Conservation (phyloP, 2,888 invertebrate species). For the Lamellibrachia satsuma region DNA sequence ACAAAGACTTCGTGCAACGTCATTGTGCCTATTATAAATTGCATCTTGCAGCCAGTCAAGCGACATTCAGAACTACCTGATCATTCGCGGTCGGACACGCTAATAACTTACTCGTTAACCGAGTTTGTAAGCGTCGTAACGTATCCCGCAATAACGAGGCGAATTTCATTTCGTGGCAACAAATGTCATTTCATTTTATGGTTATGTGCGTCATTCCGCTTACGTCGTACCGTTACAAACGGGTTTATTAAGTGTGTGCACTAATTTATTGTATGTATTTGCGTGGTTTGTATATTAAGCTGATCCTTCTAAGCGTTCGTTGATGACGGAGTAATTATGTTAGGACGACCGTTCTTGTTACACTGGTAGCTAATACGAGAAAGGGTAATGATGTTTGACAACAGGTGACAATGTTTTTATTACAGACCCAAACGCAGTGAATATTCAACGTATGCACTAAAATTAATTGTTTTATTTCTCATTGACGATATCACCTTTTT, state of each 20-base stretch:
- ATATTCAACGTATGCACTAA: not conserved
- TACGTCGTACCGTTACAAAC: not conserved
- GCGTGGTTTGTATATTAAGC: not conserved
- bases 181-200: slow-evolving; percentile 10
- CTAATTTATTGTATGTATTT: no score
- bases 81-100: not conserved
- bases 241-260: not conserved
- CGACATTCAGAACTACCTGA: not conserved
- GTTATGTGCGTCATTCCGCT: not conserved
- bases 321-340: no score
- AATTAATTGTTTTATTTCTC: not conserved
- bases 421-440: not conserved
- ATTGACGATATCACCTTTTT: not conserved
- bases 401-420: not conserved
- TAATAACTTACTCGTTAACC: not conserved
- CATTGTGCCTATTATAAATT: not conserved
- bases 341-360: not conserved
- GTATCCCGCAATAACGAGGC: slow-evolving; percentile 1
- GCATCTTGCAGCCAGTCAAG: not conserved
- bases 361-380: not conserved
- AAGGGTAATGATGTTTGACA: not conserved
- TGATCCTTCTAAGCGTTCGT: not conserved
- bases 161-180: not conserved
- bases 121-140: slow-evolving; percentile 1
- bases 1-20: not conserved